Evolutionary conservation across 23 tunicate genomes (phyloP), one percentile per base, ranked within the genome.

Genomic region (Trididemnum nubilum): DNA sequence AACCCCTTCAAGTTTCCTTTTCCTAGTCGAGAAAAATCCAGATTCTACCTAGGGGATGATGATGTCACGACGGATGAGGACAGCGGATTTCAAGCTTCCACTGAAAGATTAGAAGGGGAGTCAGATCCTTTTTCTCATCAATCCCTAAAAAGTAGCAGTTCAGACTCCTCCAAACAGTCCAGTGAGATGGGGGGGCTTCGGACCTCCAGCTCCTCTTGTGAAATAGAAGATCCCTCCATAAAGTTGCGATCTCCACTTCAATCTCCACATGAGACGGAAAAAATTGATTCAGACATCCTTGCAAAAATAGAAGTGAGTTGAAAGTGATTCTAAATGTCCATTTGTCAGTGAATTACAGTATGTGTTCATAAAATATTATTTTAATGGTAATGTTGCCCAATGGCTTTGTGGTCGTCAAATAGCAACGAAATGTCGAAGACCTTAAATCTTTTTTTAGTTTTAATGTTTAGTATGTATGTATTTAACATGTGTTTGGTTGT

Each of bases 291-390:
- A 1, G 76, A 88, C 21, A 69, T 83, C n/a, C 61, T 89, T 27
- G 88, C 88, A 0, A 80, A 89, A 27, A 89, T 89, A 3, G 94
- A 83, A 84, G 94, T 87, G 54, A 22, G 26, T 22, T 15, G 25
- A 24, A 9, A 49, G 57, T n/a, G n/a, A n/a, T n/a, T n/a, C n/a
- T n/a, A n/a, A n/a, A n/a, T n/a, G n/a, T n/a, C n/a, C n/a, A n/a
- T n/a, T n/a, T n/a, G n/a, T n/a, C n/a, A n/a, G n/a, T n/a, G n/a
- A n/a, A n/a, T n/a, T n/a, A n/a, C n/a, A n/a, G n/a, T n/a, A n/a
- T n/a, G n/a, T n/a, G n/a, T n/a, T n/a, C n/a, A n/a, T n/a, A n/a
- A n/a, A n/a, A n/a, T n/a, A n/a, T n/a, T n/a, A n/a, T n/a, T n/a
- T n/a, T n/a, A n/a, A n/a, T n/a, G n/a, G n/a, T n/a, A n/a, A n/a